Evolutionary conservation across 2,888 invertebrate genomes (phyloP).

Genomic region (Malthinus flaveolus): DNA sequence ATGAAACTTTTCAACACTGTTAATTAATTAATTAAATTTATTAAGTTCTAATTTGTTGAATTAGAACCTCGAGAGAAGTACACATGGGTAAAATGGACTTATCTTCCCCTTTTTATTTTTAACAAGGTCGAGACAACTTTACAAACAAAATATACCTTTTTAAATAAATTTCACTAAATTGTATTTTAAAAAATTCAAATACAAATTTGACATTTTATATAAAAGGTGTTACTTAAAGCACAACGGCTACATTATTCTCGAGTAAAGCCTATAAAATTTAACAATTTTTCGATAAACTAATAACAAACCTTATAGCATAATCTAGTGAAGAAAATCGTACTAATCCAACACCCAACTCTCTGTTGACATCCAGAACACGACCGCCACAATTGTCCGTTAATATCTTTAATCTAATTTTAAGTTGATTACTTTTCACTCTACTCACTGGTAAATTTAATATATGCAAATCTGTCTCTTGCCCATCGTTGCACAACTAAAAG

Average conservation of each 20-base stretch:
- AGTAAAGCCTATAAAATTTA: too few species aligned
- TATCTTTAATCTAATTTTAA: constrained; percentile 67
- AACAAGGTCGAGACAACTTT: too few species aligned
- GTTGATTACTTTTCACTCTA: constrained; percentile 57
- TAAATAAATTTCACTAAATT: too few species aligned
- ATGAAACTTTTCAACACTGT: neutral
- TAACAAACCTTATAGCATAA: constrained; percentile 68
- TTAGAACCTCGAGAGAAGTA: too few species aligned
- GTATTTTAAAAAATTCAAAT: too few species aligned
- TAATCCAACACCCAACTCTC: constrained; percentile 64
- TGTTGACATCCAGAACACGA: constrained; percentile 63
- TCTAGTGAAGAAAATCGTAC: constrained; percentile 72
- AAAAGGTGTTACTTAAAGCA: neutral
- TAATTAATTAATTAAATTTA: neutral
- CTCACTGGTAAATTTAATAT: constrained; percentile 70
- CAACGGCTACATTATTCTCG: too few species aligned
- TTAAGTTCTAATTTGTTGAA: too few species aligned
- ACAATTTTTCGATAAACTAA: neutral
- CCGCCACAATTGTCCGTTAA: constrained; percentile 83
- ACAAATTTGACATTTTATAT: too few species aligned
- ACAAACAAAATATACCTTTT: too few species aligned
- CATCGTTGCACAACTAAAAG: constrained; percentile 36
- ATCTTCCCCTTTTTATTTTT: too few species aligned
- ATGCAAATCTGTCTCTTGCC: constrained; percentile 62
- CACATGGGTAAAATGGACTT: too few species aligned